Evolutionary conservation across 2,113 vertebrate genomes (phyloP), one percentile per base, ranked within the genome.

Genomic region (Chaenocephalus aceratus): DNA sequence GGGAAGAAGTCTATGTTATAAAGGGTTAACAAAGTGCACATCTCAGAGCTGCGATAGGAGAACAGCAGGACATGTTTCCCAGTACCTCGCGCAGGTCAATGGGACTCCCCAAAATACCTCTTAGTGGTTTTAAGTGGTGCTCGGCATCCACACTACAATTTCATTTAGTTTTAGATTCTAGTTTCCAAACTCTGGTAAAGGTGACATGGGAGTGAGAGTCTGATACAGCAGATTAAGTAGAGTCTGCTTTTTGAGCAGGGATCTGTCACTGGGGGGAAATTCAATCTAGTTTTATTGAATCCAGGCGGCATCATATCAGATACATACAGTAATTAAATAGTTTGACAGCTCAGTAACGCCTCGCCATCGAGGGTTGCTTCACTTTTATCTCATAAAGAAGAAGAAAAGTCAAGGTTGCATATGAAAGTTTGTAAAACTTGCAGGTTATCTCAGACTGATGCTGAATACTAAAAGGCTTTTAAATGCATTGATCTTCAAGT

Each of bases 221-320:
- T 73, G 75, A 44, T 30, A 30, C 30, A 30, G 30, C 56, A 58
- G 61, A 84, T 65, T 21, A 73, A 74, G 56, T 54, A 56, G 58
- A 5, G 44, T 84, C 87, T 86, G 61, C 61, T 15, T 80, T 75
- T 54, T 56, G 53, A 81, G 53, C 56, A 18, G 14, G 10, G 52
- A 57, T 64, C 57, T 70, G 64, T 77, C 80, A 76, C 75, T 46
- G 15, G 21, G 62, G 49, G 72, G 14, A 41, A 78, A 83, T 76
- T 58, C 74, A 77, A 57, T 76, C 12, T 48, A 14, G 18, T 75
- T 86, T 88, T 84, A 79, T 78, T 75, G 69, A 62, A 78, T 75
- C 21, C 7, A 48, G 64, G 73, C 15, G 10, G 45, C 62, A 75
- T n/a, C n/a, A 74, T 68, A 70, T 53, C 46, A 81, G 65, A 83